Base-by-base conservation (phyloP, 2,113 vertebrate genomes). In the Craseonycteris thonglongyai region DNA sequence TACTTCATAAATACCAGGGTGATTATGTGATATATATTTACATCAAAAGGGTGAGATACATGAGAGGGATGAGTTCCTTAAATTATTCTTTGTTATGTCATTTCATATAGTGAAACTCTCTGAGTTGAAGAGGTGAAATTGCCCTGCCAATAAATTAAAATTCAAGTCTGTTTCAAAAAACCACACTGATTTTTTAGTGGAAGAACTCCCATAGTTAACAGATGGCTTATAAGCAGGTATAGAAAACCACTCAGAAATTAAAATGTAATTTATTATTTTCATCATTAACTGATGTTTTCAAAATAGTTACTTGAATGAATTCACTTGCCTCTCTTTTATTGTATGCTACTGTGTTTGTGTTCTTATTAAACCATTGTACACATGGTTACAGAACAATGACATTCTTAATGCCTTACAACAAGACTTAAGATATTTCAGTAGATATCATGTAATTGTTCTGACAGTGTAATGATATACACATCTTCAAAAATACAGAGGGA, bases 251-350 rank as follows among this genome's bases (percentile, higher is more conserved):
- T 72, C 14, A 6, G 26, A 80, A 90, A 92, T 81, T 93, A 76
- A 93, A 92, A 93, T 89, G 24, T 81, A 92, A 93, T 89, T 21
- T 81, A 75, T 79, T 85, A 71, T 88, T 94, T 95, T 95, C 42
- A 83, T 83, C 49, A 81, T 63, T 88, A 88, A 88, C 22, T 61
- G 8, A 30, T 83, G 7, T 83, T 83, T 95, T 87, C 54, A 75
- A 96, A 91, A 81, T 65, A 93, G 26, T 92, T 85, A 74, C 75
- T 81, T 40, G 59, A 93, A 75, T 54, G 22, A 84, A 86, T 90
- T 79, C 4, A 58, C 56, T 54, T 45, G 26, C 3, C 10, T 78
- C 24, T 81, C 5, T 35, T 91, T 47, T 47, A 45, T 28, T 68
- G 30, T 40, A 69, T 69, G 28, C 45, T 76, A 38, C 22, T 24